Evolutionary conservation across 1,140 invertebrate genomes (phyloP), one percentile per base, ranked within the genome.

Genomic region (Rhopalosiphum padi): DNA sequence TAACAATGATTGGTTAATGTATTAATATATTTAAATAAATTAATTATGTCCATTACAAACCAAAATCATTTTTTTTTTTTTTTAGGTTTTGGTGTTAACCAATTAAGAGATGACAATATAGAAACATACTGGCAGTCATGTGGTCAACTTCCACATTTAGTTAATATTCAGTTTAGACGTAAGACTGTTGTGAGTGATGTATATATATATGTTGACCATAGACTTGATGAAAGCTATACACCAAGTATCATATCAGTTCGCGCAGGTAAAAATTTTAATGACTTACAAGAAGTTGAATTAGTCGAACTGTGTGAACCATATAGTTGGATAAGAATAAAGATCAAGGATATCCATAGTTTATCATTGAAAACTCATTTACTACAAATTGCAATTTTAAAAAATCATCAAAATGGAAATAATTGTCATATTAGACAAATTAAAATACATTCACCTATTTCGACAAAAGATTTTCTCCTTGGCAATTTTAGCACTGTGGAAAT

Each of bases 121-220:
- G 99, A 99, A 94, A 99, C 98, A 2, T 99, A 99, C 95, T 99
- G 99, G 99, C 99, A 99, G 95, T 99, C 99, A 1, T 99, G 99
- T 96, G 99, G 99, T 0, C 98, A 99, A 94, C 96, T 99, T 94
- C 99, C 99, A 15, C 99, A 99, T 96, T 96, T 99, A 94, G 98
- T 99, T 0, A 99, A 99, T 95, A 99, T 99, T 94, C 99, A 99
- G 95, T 99, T 99, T 95, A 97, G 98, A 94, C 96, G 98, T 94
- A 99, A 99, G 96, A 99, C 98, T 2, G 98, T 98, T 68, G 97
- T 99, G n/a, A 97, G 97, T 94, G 98, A 99, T 95, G 98, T 99
- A 93, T 99, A 98, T 95, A 98, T 99, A 93, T 99, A 99, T 95
- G 98, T 98, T 1, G 99, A 99, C 95, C 99, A 98, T 95, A 99